Percentiles rank a stretch among this genome's conserved stretches.
Conservation (phyloP, 2,113 vertebrate species). For the Notechis scutatus region DNA sequence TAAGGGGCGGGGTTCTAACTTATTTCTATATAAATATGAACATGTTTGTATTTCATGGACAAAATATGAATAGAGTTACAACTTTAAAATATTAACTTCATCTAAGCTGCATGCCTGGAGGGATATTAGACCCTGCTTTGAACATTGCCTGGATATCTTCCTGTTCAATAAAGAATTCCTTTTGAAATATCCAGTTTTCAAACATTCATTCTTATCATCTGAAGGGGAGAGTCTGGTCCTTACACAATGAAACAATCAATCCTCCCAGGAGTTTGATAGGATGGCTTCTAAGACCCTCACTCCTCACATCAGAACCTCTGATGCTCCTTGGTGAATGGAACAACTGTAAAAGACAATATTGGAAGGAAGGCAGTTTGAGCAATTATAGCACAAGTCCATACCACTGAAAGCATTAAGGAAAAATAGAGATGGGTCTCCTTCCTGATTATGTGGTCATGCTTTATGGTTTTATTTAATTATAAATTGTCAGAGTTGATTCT, state of each 20-base stretch:
- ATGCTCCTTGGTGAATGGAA: not conserved
- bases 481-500: not conserved
- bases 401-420: not conserved
- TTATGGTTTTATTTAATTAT: not conserved
- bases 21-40: no score
- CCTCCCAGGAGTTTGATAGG: not conserved
- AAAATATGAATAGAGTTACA: no score
- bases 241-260: not conserved
- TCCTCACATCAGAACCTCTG: not conserved
- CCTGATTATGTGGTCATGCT: not conserved
- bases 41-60: no score
- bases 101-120: no score
- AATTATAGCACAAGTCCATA: not conserved
- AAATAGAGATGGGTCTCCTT: not conserved
- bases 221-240: no score
- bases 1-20: no score
- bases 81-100: no score
- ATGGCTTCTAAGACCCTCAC: not conserved
- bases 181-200: no score
- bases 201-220: no score
- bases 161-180: no score
- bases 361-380: not conserved
- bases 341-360: not conserved
- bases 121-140: no score
- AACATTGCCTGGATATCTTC: no score